These are phyloP conservation scores for Andrena praecox DNA, from an alignment of 2,888 invertebrate genomes.

Conservation along the genomic window DNA sequence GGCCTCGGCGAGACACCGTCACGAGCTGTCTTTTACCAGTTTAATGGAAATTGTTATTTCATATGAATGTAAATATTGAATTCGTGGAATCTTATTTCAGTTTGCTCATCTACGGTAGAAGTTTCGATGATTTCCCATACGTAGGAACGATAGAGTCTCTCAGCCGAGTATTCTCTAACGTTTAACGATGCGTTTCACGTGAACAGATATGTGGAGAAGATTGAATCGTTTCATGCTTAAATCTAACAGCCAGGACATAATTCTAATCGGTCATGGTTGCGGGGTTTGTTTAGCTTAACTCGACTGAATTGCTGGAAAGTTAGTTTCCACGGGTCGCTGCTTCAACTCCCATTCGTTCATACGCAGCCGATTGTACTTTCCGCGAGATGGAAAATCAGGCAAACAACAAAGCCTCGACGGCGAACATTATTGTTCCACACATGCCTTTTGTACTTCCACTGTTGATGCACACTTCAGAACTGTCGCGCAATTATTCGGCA, in stretches of 20 bases:
- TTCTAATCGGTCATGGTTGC: slow-evolving; percentile 64
- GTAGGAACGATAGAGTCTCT: not conserved
- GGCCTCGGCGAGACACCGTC: not conserved
- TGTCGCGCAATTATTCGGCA: slow-evolving; percentile 27
- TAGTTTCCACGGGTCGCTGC: slow-evolving; percentile 61
- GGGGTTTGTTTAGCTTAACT: slow-evolving; percentile 49
- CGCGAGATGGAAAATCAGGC: slow-evolving; percentile 38
- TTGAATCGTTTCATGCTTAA: not conserved
- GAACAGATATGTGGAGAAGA: not conserved
- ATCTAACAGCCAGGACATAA: slow-evolving; percentile 37
- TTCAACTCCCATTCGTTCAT: slow-evolving; percentile 31
- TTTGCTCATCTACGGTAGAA: not conserved
- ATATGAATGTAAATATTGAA: not conserved
- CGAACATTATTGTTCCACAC: slow-evolving; percentile 16
- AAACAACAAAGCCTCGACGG: slow-evolving; percentile 28
- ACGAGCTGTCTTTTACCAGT: not conserved
- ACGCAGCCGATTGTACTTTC: slow-evolving; percentile 28
- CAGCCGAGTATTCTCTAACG: not conserved
- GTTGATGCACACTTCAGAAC: slow-evolving; percentile 12
- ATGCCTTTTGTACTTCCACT: not conserved
- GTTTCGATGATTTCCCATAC: not conserved
- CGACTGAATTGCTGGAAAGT: slow-evolving; percentile 58
- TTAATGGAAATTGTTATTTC: not conserved
- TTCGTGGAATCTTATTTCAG: not conserved
- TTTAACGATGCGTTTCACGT: not conserved